These are phyloP conservation scores for Tholera decimalis DNA, from an alignment of 2,888 invertebrate species.

Conservation along the genomic window DNA sequence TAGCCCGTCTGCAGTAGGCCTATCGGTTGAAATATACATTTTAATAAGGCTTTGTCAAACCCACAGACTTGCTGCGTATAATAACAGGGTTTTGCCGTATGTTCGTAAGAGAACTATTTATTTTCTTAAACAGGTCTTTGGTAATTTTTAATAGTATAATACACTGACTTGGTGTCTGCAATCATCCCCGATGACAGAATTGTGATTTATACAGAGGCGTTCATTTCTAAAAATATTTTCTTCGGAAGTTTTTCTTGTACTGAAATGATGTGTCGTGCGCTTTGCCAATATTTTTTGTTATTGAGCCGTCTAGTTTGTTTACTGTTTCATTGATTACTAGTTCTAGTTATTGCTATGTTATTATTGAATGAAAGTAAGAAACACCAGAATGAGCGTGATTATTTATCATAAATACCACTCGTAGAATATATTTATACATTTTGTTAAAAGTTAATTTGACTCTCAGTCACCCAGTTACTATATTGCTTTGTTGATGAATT, in stretches of 20 bases:
- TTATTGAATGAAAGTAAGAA: slow-evolving; percentile 1
- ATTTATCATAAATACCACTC: not conserved
- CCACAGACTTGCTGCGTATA: slow-evolving; percentile 60
- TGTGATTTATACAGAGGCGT: slow-evolving; percentile 27
- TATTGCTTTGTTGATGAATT: no score
- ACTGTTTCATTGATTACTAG: not conserved
- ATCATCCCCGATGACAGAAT: slow-evolving; percentile 45
- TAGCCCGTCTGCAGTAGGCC: slow-evolving; percentile 59
- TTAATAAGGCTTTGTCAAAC: slow-evolving; percentile 71
- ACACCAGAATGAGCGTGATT: not conserved
- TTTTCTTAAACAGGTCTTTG: slow-evolving; percentile 43
- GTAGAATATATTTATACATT: no score
- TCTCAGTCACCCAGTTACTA: not conserved
- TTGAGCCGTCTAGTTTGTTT: slow-evolving; percentile 8
- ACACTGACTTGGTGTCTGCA: slow-evolving; percentile 23
- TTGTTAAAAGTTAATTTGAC: not conserved
- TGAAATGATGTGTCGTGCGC: slow-evolving; percentile 9
- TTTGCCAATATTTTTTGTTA: slow-evolving; percentile 33
- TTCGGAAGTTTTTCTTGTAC: slow-evolving; percentile 18
- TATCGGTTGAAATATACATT: slow-evolving; percentile 66
- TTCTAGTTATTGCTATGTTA: not conserved
- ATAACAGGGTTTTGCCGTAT: slow-evolving; percentile 53
- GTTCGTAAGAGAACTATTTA: slow-evolving; percentile 47
- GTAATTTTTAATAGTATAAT: slow-evolving; percentile 45
- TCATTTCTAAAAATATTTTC: slow-evolving; percentile 16